A percentile compares a stretch with the other conserved stretches of the same genome.
These are phyloP conservation scores for Bathynomus jamesi DNA, from an alignment of 1,140 invertebrate species.

Conservation along the genomic window DNA sequence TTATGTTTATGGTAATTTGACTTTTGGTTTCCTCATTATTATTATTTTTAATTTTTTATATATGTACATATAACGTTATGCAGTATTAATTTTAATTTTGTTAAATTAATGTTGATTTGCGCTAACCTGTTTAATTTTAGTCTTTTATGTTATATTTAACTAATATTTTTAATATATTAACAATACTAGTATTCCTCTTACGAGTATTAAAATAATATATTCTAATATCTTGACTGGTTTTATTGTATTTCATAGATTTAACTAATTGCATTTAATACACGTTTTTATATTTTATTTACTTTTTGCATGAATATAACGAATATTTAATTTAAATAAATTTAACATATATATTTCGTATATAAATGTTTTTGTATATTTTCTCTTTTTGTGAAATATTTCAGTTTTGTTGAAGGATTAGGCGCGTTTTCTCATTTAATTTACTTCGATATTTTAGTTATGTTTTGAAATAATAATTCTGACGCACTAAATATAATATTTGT, in stretches of 20 bases:
- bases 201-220: background rate
- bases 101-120: no score
- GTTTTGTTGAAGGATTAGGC: background rate
- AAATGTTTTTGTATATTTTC: background rate
- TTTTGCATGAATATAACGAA: no score
- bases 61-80: no score
- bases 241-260: background rate
- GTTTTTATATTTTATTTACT: no score
- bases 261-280: background rate
- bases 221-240: background rate
- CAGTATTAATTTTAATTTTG: background rate
- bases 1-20: background rate
- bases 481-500: no score
- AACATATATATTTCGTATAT: no score
- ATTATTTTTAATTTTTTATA: background rate
- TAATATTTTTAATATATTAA: background rate
- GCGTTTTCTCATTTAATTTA: no score
- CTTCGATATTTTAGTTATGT: no score
- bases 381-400: background rate
- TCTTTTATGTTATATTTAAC: background rate
- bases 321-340: no score
- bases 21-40: background rate
- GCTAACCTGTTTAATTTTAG: background rate
- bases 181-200: constrained; percentile 1
- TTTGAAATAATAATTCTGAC: no score